Evolutionary conservation across 2,113 vertebrate genomes (phyloP), one percentile per base, ranked within the genome.

Genomic region (Malurus melanocephalus): DNA sequence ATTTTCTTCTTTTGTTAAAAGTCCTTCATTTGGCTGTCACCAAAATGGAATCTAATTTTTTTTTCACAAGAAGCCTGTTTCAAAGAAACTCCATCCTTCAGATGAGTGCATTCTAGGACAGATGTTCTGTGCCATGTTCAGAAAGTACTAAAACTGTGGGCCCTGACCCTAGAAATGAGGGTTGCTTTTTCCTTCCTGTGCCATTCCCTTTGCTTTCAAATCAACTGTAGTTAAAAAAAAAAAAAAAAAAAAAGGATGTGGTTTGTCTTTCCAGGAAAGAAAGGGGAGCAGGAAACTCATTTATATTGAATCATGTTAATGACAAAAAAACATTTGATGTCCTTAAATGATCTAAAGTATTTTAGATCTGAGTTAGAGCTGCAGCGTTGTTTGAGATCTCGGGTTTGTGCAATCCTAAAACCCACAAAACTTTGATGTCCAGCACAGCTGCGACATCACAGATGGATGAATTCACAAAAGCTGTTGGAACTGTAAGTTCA

Each of bases 261-360:
- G 46, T 64, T 91, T 94, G 43, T 49, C 35, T 68, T 84, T 89
- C 80, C 33, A 64, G 68, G 52, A 73, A 94, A 80, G n/a, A 65
- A 88, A 87, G 26, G 32, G 38, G 33, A 91, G 43, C 20, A 73
- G 55, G 40, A 73, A 80, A 26, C 42, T 94, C 22, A 65, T 71
- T 92, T 78, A 21, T 45, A 43, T 13, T 43, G 72, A 92, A 53
- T 76, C 68, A 17, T 80, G 38, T 55, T 89, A 88, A 85, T 49
- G 60, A 38, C 61, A 49, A 72, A 26, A 53, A 81, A 90, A 21
- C 40, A 77, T 30, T 87, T 78, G 62, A 87, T 68, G 59, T 85
- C 32, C 45, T 85, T 82, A 93, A 96, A 92, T 77, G 33, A 78
- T 87, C 80, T 62, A 6, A 80, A 80, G 43, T 57, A 33, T 57